These are phyloP conservation scores for Seladonia tumulorum DNA, from an alignment of 2,888 invertebrate genomes.

Conservation along the genomic window DNA sequence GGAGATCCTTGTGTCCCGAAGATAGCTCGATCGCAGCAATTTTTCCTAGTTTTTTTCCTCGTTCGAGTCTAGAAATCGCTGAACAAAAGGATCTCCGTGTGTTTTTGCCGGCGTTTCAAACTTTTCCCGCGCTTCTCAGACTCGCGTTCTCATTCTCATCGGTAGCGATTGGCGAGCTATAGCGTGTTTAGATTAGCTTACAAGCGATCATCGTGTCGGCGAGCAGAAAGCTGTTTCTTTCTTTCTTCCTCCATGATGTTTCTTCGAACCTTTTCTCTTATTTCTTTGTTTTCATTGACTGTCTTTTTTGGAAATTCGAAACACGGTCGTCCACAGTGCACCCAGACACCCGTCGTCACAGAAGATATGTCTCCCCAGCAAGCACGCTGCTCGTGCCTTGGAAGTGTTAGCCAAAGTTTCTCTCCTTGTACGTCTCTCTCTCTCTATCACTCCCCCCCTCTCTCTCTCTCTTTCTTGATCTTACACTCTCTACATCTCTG, in stretches of 20 bases:
- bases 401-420: conserved; percentile 12
- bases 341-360: conserved; percentile 24
- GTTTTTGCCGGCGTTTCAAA: background rate
- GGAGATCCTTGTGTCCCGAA: background rate
- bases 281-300: background rate
- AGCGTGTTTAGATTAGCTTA: background rate
- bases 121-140: background rate
- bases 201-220: background rate
- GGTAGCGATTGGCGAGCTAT: background rate
- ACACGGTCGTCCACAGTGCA: conserved; percentile 26
- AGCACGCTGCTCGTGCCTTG: conserved; percentile 40
- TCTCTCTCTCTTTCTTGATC: background rate
- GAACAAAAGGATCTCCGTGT: background rate
- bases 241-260: background rate
- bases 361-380: background rate
- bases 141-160: background rate
- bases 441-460: background rate
- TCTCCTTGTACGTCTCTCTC: background rate
- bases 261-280: background rate
- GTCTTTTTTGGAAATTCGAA: background rate
- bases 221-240: background rate
- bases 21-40: no score
- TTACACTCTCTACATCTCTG: background rate
- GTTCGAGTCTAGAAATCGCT: background rate
- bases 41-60: no score